phyloP scores from a whole-genome alignment of 2,888 invertebrate genomes.

The Apodemia duryi region DNA sequence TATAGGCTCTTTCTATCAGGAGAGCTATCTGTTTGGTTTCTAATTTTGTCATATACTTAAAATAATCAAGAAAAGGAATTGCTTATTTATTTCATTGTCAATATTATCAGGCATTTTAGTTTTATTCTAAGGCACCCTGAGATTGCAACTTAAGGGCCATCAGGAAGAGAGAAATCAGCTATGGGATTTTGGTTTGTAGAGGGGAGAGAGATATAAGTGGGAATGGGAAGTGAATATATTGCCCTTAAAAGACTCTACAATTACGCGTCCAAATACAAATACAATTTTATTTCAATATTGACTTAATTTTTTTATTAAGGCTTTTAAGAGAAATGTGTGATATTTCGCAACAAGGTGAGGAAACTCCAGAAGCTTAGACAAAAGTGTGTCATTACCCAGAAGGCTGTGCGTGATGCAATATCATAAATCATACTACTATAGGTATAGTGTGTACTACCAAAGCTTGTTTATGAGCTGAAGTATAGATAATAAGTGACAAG shows the following conservation, averaged over 20 bases:
- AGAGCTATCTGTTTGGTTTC: too few species aligned
- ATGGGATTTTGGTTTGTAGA: too few species aligned
- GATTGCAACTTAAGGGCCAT: too few species aligned
- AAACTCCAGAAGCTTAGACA: conserved; percentile 6
- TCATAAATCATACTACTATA: not conserved
- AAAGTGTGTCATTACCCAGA: conserved; percentile 2
- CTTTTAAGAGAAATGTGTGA: conserved; percentile 15
- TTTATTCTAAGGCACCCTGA: too few species aligned
- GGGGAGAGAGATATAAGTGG: not conserved
- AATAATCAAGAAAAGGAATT: too few species aligned
- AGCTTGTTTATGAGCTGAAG: conserved; percentile 1
- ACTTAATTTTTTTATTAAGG: conserved; percentile 1
- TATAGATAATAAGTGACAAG: conserved; percentile 8
- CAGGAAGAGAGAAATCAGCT: too few species aligned
- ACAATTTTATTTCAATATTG: not conserved
- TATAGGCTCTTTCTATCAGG: too few species aligned
- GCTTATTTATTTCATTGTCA: too few species aligned
- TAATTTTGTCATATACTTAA: too few species aligned
- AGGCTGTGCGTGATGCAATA: not conserved
- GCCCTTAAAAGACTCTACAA: not conserved
- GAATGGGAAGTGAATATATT: not conserved
- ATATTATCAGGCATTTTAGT: too few species aligned
- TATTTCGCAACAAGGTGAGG: conserved; percentile 7
- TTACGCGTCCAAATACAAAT: not conserved
- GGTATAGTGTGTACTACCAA: not conserved